Base-by-base conservation (phyloP, 2,113 vertebrate genomes). In the Labrus mixtus region DNA sequence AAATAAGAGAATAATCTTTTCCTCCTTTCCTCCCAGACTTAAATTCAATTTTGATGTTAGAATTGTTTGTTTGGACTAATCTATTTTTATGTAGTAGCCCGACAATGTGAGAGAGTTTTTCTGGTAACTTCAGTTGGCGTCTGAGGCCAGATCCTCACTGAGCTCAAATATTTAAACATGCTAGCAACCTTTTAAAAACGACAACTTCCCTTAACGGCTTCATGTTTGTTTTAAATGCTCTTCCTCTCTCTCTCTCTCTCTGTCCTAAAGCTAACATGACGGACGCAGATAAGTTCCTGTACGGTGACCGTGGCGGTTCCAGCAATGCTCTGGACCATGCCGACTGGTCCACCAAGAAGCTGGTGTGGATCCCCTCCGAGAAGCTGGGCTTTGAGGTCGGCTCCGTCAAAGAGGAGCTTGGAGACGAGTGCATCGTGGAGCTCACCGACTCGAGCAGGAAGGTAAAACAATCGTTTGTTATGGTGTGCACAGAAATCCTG, bases 301-400 rank as follows among this genome's bases (percentile, higher is more conserved):
- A 94, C 33, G 94, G 91, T 48, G 93, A 95, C 73, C 92, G 93
- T 78, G 71, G 87, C 8, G 69, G 53, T 15, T 13, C 82, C 2
- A 90, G 43, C 48, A 83, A 94, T 87, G 92, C 94, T 3, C 67
- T 95, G 87, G 94, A 82, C n/a, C 94, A 95, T 91, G 95, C 95
- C 0, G 95, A 95, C 91, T 95, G 95, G 95, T 60, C 94, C 70
- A 71, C 91, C 78, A 95, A 95, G 83, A 95, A 94, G 89, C 92
- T 95, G 67, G 93, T 95, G 53, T 95, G 95, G 95, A 48, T 95
- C 71, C 95, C 94, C 22, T 95, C 94, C 0, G 95, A 95, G 84
- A 94, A 91, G 86, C 59, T 91, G 51, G 95, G 95, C 78, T 95
- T 94, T 0, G 95, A 95, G 86, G 64, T 90, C 0, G 94, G 94